Conservation (phyloP, 1,140 invertebrate species). For the Dufourea novaeangliae region DNA sequence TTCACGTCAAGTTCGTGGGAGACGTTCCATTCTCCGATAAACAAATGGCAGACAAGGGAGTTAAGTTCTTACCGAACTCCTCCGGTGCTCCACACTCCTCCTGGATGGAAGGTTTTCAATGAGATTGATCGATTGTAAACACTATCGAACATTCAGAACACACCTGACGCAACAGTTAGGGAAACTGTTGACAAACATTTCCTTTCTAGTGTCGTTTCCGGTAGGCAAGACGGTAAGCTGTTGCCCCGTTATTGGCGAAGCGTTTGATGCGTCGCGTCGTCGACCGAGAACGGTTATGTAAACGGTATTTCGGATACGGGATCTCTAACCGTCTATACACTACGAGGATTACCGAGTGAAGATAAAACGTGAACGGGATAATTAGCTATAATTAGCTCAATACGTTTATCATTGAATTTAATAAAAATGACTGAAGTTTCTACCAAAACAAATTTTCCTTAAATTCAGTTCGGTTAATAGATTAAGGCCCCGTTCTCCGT, state of each 20-base stretch:
- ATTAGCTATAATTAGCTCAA: no score
- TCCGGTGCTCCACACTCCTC: background rate
- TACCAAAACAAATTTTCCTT: no score
- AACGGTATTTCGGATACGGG: no score
- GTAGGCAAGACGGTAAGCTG: background rate
- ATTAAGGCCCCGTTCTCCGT: no score
- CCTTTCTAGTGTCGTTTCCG: conserved; percentile 15
- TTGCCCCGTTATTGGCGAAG: background rate
- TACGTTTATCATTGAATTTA: no score
- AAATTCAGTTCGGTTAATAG: no score
- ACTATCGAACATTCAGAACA: conserved; percentile 37
- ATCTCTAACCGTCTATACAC: background rate
- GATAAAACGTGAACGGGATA: background rate
- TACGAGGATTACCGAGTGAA: background rate
- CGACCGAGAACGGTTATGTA: background rate
- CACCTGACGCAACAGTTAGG: conserved; percentile 40
- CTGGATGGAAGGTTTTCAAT: conserved; percentile 2
- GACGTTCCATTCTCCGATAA: background rate
- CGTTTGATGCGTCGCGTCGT: background rate
- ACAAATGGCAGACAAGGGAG: background rate
- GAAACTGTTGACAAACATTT: conserved; percentile 45
- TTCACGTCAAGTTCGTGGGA: background rate
- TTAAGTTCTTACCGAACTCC: background rate
- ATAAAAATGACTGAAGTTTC: no score
- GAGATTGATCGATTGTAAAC: conserved; percentile 40